Conservation (phyloP, 1,140 invertebrate species). For the Helicorthomorpha holstii region DNA sequence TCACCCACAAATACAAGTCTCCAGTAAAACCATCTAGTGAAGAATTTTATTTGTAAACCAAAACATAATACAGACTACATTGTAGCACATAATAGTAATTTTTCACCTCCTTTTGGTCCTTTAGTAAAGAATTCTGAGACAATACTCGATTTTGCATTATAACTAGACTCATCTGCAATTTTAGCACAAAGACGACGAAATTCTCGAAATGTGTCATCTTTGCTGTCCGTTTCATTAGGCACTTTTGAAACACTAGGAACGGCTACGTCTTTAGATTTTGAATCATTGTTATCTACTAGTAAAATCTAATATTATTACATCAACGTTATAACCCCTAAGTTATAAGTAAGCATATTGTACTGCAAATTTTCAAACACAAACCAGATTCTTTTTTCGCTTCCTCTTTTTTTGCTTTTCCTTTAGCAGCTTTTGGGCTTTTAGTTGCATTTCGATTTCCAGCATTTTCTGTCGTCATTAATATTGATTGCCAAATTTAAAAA, state of each 20-base stretch:
- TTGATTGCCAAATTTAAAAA: no score
- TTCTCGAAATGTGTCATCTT: slow-evolving; percentile 53
- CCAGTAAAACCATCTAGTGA: slow-evolving; percentile 46
- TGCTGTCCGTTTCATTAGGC: no score
- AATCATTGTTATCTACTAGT: no score
- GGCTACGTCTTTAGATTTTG: no score
- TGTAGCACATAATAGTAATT: neutral
- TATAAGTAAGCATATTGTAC: no score
- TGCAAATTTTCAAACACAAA: no score
- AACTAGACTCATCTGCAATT: slow-evolving; percentile 55
- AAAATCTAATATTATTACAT: no score
- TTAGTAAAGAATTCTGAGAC: slow-evolving; percentile 48
- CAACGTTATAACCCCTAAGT: no score
- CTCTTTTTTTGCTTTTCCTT: neutral
- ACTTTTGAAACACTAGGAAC: no score
- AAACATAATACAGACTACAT: neutral
- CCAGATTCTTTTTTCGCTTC: no score
- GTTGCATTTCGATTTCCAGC: no score
- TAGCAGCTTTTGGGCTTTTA: neutral
- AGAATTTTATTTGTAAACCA: neutral
- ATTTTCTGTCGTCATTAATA: no score
- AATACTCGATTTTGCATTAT: slow-evolving; percentile 61
- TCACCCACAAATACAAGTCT: slow-evolving; percentile 63
- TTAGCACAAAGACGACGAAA: slow-evolving; percentile 59
- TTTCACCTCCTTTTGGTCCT: slow-evolving; percentile 23